Conservation (phyloP, 2,113 vertebrate species). For the Monarcha castaneiventris region DNA sequence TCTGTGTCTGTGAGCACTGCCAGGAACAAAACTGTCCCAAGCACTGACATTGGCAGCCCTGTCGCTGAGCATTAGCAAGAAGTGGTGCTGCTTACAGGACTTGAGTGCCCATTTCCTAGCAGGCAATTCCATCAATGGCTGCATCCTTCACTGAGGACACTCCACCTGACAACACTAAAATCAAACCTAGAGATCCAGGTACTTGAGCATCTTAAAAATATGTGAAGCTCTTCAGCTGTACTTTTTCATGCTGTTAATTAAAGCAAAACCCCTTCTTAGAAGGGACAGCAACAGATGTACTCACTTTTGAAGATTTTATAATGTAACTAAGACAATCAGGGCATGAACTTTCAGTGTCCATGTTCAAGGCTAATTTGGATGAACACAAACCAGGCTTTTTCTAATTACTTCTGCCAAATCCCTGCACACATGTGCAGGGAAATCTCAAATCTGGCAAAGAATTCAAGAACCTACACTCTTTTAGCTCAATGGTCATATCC, state of each 20-base stretch:
- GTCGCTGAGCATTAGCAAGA: not conserved
- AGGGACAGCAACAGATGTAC: not conserved
- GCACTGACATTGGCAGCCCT: not conserved
- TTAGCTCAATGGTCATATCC: not conserved
- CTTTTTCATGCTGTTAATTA: not conserved
- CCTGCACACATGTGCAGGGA: not conserved
- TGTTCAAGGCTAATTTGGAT: not conserved
- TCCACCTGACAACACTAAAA: not conserved
- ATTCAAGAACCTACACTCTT: not conserved
- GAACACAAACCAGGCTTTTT: not conserved
- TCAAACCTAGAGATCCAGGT: not conserved
- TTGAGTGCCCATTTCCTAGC: not conserved
- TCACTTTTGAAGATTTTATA: not conserved
- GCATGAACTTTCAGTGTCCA: not conserved
- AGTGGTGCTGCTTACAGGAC: not conserved
- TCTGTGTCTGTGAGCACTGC: not conserved
- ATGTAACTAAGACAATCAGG: not conserved
- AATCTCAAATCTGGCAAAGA: not conserved
- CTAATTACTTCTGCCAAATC: not conserved
- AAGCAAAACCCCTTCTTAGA: not conserved
- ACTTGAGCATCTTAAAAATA: not conserved
- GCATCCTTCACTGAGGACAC: not conserved
- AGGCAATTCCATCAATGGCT: not conserved
- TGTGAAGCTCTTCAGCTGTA: not conserved
- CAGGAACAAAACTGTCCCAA: not conserved